A percentile compares a stretch with the other conserved stretches of the same genome.
Conservation (phyloP, 2,797 vertebrate species). For the Spondyliosoma cantharus region DNA sequence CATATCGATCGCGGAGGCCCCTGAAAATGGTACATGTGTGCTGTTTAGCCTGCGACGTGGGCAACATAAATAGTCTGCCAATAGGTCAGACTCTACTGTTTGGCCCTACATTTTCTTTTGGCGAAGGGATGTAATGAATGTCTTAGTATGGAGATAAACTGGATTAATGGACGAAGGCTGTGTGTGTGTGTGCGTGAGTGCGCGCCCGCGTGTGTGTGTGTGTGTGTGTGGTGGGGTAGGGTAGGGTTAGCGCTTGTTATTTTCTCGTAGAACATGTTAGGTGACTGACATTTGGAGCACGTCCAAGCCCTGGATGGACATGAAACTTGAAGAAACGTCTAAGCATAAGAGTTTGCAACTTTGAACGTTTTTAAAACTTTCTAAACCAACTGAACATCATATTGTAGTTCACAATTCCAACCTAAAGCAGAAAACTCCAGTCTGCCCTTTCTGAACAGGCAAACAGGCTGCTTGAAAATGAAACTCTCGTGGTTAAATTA, state of each 20-base stretch:
- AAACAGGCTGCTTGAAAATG: neutral
- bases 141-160: constrained; percentile 46
- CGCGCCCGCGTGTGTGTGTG: neutral
- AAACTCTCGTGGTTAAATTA: constrained; percentile 1
- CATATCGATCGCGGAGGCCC: constrained; percentile 57
- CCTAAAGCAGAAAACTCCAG: constrained; percentile 5
- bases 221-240: neutral
- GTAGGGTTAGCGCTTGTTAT: neutral
- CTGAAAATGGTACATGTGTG: constrained; percentile 59
- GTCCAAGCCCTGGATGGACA: constrained; percentile 20
- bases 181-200: neutral
- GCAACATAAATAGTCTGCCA: constrained; percentile 54
- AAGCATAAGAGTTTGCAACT: neutral
- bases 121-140: constrained; percentile 50
- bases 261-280: neutral
- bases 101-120: constrained; percentile 45
- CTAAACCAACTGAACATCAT: neutral
- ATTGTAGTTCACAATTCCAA: neutral
- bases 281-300: constrained; percentile 27
- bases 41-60: constrained; percentile 47
- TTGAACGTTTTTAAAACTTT: neutral
- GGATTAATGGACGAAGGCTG: constrained; percentile 25
- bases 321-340: constrained; percentile 19
- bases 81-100: constrained; percentile 59
- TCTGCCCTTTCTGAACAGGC: neutral